Evolutionary conservation across 2,888 invertebrate species (phyloP).

Genomic region (Calameuta filiformis): DNA sequence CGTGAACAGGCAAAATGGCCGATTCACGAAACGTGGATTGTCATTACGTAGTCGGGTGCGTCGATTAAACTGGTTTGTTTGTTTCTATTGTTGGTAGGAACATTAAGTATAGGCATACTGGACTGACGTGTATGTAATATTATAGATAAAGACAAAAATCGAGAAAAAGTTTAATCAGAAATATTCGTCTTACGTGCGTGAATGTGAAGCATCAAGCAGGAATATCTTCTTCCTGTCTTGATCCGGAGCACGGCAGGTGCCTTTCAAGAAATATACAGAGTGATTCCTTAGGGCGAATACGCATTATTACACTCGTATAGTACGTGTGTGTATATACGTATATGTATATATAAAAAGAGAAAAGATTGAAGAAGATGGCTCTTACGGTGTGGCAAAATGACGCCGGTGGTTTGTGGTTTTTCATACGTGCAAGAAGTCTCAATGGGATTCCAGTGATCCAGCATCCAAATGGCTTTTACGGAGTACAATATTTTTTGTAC

Average conservation of each 20-base stretch:
- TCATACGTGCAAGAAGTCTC: constrained; percentile 51
- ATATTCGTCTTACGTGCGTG: background rate
- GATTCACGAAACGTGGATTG: background rate
- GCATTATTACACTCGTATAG: background rate
- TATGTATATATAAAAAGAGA: background rate
- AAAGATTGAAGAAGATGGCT: background rate
- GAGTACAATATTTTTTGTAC: constrained; percentile 12
- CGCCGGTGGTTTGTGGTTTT: constrained; percentile 51
- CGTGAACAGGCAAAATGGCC: background rate
- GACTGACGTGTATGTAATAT: background rate
- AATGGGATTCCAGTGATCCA: constrained; percentile 23
- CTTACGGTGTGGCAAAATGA: constrained; percentile 36
- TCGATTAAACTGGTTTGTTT: background rate
- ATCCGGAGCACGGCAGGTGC: background rate
- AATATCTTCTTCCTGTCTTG: background rate
- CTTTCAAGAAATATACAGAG: background rate
- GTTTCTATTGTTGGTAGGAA: background rate
- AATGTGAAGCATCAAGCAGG: background rate
- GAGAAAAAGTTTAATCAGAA: background rate
- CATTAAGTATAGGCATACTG: background rate
- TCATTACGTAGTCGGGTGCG: background rate
- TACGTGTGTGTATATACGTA: too few relatives aligned
- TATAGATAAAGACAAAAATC: background rate
- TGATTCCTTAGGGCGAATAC: background rate
- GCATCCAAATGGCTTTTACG: constrained; percentile 7